Base-by-base conservation (phyloP, 2,888 invertebrate species). In the Drosophila macrospina region DNA sequence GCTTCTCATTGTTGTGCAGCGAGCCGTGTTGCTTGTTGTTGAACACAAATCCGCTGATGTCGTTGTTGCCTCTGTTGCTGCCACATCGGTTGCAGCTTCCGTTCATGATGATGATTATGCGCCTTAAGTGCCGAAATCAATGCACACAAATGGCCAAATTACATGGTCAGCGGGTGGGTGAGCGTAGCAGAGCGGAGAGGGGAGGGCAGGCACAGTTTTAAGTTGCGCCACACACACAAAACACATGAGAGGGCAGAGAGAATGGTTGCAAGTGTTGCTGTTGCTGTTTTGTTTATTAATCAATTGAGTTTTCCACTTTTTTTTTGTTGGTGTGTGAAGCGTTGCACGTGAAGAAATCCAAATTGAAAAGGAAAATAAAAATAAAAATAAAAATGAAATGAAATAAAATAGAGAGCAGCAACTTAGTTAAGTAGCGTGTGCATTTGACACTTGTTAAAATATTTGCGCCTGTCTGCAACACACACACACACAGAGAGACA, bases 371-470 rank as follows among this genome's bases (percentile, higher is more conserved):
- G 30, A 69, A 69, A 63, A 67, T 41, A 63, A 52, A 70, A 60
- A 28, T 28, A 7, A 65, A 11, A 42, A 28, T n/a, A 8, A 24
- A 24, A 20, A 16, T 30, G 13, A 36, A 55, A 34, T 44, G 15
- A 42, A 45, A 20, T 42, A 55, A 50, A 48, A 28, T 15, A 20
- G 39, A 20, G 61, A 20, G 45, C 55, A 37, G 56, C 30, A 74
- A 75, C 60, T 75, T 78, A 82, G 87, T 85, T 90, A 91, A 92
- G 91, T 90, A 92, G 91, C 92, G 92, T 92, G 92, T 92, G 92
- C 90, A 91, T 92, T 90, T 92, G 92, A 92, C 92, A 92, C 92
- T 92, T 92, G 92, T 91, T 91, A 92, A 91, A 92, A 92, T 92
- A 92, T 92, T 92, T 91, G 90, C 90, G 81, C 86, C 86, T 86